Evolutionary conservation across 2,113 vertebrate genomes (phyloP).

Genomic region (Hirundichthys speculiger): DNA sequence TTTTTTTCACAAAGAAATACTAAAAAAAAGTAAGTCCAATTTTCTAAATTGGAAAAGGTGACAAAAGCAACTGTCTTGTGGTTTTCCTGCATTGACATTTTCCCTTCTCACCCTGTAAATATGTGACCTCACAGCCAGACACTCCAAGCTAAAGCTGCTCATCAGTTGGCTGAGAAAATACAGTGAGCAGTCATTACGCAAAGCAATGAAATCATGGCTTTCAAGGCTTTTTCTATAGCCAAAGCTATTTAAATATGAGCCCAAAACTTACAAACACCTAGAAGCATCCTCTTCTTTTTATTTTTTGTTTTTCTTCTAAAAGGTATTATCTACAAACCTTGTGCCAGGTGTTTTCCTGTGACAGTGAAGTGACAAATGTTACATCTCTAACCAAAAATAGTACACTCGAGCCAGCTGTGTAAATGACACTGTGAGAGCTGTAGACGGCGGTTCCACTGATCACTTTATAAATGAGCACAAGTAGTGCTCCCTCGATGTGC

Average conservation of each 20-base stretch:
- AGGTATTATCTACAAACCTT: not conserved
- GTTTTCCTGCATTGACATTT: slow-evolving; percentile 7
- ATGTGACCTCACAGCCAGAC: slow-evolving; percentile 6
- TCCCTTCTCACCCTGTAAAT: slow-evolving; percentile 3
- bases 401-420: too few species aligned
- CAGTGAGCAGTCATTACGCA: not conserved
- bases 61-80: slow-evolving; percentile 14
- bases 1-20: too few species aligned
- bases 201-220: not conserved
- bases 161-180: not conserved
- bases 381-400: not conserved
- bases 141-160: slow-evolving; percentile 1
- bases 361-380: not conserved
- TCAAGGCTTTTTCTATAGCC: not conserved
- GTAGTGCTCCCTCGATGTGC: not conserved
- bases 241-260: not conserved
- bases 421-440: too few species aligned
- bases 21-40: not conserved
- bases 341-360: not conserved
- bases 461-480: too few species aligned
- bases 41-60: not conserved
- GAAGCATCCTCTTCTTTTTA: not conserved
- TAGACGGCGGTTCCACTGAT: too few species aligned
- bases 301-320: not conserved
- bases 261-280: not conserved